Conservation (phyloP, 2,113 vertebrate species). For the Gopherus evgoodei region DNA sequence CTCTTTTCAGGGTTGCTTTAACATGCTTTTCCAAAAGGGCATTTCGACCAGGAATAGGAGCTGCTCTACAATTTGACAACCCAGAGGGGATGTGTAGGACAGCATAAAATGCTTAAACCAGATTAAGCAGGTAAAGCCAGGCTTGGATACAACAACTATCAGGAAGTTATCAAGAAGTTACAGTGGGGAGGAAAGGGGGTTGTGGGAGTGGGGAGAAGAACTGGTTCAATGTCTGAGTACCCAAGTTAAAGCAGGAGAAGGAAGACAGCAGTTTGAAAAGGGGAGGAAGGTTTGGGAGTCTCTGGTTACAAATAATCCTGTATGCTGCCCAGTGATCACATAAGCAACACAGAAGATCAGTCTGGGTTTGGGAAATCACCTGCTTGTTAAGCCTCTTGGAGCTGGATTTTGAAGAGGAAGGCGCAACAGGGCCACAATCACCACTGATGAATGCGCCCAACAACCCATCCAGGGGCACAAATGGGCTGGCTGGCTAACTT, state of each 20-base stretch:
- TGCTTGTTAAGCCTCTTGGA: not conserved
- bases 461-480: not conserved
- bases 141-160: not conserved
- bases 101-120: not conserved
- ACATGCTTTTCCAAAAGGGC: not conserved
- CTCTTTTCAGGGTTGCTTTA: not conserved
- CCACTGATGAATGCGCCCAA: not conserved
- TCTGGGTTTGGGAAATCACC: not conserved
- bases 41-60: not conserved
- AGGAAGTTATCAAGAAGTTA: not conserved
- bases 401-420: not conserved
- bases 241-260: not conserved
- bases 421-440: not conserved
- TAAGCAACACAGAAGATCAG: not conserved
- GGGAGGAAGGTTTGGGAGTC: not conserved
- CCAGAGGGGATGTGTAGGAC: not conserved
- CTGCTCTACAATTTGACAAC: not conserved
- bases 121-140: not conserved
- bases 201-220: accelerated
- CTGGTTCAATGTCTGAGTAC: not conserved
- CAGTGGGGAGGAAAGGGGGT: no score
- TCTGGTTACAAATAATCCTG: not conserved
- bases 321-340: not conserved
- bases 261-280: not conserved
- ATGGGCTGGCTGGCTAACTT: not conserved